phyloP scores from a whole-genome alignment of 2,888 invertebrate species.

The Hemistola chrysoprasaria region DNA sequence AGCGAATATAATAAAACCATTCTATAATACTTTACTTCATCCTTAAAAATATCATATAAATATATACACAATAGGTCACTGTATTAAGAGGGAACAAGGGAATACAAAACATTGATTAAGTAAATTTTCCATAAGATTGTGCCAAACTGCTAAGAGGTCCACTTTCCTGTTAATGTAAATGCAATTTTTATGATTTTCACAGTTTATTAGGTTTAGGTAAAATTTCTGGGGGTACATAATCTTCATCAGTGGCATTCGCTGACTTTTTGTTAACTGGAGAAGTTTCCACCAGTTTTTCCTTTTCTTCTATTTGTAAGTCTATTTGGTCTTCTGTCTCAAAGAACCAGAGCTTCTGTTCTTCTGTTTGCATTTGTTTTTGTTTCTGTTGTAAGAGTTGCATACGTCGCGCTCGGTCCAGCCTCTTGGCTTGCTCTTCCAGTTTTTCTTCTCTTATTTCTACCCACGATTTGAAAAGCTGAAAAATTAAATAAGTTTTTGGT shows the following conservation, averaged over 20 bases:
- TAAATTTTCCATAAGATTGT: too few species aligned
- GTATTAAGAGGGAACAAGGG: too few species aligned
- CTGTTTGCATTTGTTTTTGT: slow-evolving; percentile 77
- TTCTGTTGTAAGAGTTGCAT: slow-evolving; percentile 68
- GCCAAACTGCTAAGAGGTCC: too few species aligned
- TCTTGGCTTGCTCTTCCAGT: slow-evolving; percentile 82
- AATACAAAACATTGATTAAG: too few species aligned
- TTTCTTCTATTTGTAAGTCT: slow-evolving; percentile 86
- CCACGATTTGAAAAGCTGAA: slow-evolving; percentile 83
- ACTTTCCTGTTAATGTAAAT: too few species aligned
- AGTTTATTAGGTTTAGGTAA: slow-evolving; percentile 58
- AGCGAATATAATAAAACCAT: too few species aligned
- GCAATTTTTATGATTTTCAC: too few species aligned
- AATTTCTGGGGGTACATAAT: slow-evolving; percentile 89
- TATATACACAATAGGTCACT: too few species aligned
- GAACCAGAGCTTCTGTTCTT: slow-evolving; percentile 88
- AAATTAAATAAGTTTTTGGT: slow-evolving; percentile 28
- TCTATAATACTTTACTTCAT: too few species aligned
- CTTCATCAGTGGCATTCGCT: slow-evolving; percentile 76
- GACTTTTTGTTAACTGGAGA: slow-evolving; percentile 67
- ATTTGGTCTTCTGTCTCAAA: slow-evolving; percentile 91
- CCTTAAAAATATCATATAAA: too few species aligned
- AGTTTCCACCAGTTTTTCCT: slow-evolving; percentile 64
- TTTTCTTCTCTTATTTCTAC: slow-evolving; percentile 77
- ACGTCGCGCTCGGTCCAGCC: slow-evolving; percentile 81